Evolutionary conservation across 2,113 vertebrate species (phyloP), one percentile per base, ranked within the genome.

Genomic region (Syngnathus scovelli): DNA sequence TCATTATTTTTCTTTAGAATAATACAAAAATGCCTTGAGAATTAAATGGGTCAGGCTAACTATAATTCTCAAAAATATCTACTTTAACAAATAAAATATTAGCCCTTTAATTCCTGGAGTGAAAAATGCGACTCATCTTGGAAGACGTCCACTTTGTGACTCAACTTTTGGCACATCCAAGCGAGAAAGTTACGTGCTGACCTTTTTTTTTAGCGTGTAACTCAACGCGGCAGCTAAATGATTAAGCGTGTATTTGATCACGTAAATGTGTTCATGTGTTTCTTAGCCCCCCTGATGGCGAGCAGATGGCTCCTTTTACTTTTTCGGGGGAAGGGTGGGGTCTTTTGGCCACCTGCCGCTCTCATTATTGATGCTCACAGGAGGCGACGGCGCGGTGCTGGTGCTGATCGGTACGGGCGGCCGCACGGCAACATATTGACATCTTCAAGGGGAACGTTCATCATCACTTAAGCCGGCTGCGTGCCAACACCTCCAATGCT

Each of bases 221-320:
- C 88, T 90, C 88, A 75, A 91, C 91, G 92, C 93, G 91, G 90
- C 93, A 92, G 94, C 94, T 94, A 36, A 37, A 37, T 59, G 27
- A 37, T 37, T 18, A 36, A 58, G 55, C 55, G 5, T 58, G 95
- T 97, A 95, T 96, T 97, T 94, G 93, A 94, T 96, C 94, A 97
- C 93, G 93, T 94, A 95, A 99, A 97, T 98, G 98, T 99, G 96
- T 94, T 98, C 95, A 93, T 93, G 90, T 92, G 94, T 95, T 95
- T 94, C 94, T 72, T 93, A 55, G 23, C 72, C 76, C 92, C 90
- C 93, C 95, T 94, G 94, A 93, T 91, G 90, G 93, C 83, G 95
- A 99, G 94, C 96, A 98, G 96, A 99, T 99, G 96, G 96, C 93
- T 95, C 93, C 94, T 96, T 99, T 99, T 98, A 98, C 95, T 98